phyloP scores from a whole-genome alignment of 2,113 vertebrate genomes.

The Corythornis madagascariensis region DNA sequence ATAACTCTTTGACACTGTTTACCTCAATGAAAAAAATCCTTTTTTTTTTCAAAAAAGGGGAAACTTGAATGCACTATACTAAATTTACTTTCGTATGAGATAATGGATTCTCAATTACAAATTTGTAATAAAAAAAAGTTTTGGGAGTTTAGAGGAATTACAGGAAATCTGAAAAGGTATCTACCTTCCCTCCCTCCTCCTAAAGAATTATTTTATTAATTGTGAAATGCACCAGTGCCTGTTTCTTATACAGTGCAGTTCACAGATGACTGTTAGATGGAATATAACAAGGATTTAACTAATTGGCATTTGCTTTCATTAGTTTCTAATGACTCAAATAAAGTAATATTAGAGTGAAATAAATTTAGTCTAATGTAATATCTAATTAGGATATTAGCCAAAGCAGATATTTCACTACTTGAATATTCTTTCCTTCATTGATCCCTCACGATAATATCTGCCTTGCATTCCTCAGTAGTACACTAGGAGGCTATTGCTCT shows the following conservation, averaged over 20 bases:
- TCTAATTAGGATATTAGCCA: conserved; percentile 28
- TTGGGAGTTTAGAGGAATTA: neutral
- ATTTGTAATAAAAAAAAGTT: neutral
- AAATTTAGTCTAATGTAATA: conserved; percentile 38
- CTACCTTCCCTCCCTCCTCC: neutral
- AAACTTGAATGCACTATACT: neutral
- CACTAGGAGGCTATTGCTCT: neutral
- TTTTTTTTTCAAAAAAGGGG: neutral
- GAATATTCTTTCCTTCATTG: conserved; percentile 17
- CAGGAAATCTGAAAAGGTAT: neutral
- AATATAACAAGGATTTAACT: conserved; percentile 46
- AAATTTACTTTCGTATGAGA: neutral
- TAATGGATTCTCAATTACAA: neutral
- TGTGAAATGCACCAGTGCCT: neutral
- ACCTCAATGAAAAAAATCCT: neutral
- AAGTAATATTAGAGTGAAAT: conserved; percentile 31
- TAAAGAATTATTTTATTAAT: neutral
- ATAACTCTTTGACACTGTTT: neutral
- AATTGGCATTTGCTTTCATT: conserved; percentile 53
- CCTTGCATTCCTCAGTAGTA: neutral
- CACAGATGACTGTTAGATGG: neutral
- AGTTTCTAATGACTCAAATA: conserved; percentile 36
- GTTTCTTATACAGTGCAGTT: neutral
- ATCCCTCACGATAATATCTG: neutral
- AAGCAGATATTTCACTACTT: conserved; percentile 24